phyloP scores from a whole-genome alignment of 1,140 invertebrate species.

The Scaptomyza graminum region DNA sequence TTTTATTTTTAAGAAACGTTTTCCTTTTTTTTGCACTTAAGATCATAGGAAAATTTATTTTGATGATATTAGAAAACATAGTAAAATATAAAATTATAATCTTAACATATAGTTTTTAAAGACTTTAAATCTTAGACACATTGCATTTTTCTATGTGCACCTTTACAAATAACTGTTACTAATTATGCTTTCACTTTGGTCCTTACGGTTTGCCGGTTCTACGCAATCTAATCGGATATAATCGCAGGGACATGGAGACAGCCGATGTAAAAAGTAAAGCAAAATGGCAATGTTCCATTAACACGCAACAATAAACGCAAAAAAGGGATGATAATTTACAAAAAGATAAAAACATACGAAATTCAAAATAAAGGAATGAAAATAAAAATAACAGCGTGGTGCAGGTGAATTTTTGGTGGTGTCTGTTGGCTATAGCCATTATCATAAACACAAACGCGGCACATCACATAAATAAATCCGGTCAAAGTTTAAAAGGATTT shows the following conservation, averaged over 20 bases:
- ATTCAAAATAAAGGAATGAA: slow-evolving; percentile 7
- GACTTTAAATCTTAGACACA: too few species aligned
- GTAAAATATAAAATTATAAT: too few species aligned
- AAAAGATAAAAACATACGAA: neutral
- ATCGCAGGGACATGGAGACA: neutral
- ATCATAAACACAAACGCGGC: slow-evolving; percentile 14
- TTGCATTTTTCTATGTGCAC: neutral
- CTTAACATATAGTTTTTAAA: neutral
- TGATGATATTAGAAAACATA: too few species aligned
- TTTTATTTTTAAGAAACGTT: too few species aligned
- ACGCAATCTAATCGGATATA: slow-evolving; percentile 51
- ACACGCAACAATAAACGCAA: slow-evolving; percentile 38
- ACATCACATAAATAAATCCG: slow-evolving; percentile 45
- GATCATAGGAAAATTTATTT: too few species aligned
- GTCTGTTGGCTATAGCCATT: slow-evolving; percentile 32
- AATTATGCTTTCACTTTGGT: slow-evolving; percentile 61
- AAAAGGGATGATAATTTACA: too few species aligned
- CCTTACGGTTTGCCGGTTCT: slow-evolving; percentile 21
- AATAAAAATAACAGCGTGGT: slow-evolving; percentile 10
- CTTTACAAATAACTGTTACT: slow-evolving; percentile 74
- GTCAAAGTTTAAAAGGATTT: slow-evolving; percentile 41
- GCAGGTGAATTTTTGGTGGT: slow-evolving; percentile 1
- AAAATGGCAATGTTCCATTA: slow-evolving; percentile 41
- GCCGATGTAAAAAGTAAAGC: slow-evolving; percentile 29
- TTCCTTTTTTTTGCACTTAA: too few species aligned